Conservation (phyloP, 2,888 invertebrate species). For the Xestia rhomboidea region DNA sequence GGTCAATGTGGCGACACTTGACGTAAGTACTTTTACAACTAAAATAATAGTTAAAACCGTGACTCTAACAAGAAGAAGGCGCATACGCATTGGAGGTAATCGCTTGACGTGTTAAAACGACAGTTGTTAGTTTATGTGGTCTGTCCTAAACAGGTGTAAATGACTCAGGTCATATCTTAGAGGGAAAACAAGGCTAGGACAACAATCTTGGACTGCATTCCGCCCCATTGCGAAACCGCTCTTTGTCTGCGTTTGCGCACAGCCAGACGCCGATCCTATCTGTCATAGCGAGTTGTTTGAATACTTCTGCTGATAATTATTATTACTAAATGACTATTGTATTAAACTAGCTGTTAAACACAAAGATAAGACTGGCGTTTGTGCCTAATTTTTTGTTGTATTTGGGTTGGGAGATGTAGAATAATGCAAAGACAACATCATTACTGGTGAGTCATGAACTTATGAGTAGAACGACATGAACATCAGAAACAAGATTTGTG, state of each 20-base stretch:
- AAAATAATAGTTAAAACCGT: background rate
- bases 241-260: conserved; percentile 58
- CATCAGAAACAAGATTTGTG: background rate
- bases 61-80: background rate
- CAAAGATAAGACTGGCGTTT: conserved; percentile 3
- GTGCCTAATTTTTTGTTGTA: background rate
- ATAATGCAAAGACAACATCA: background rate
- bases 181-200: conserved; percentile 64
- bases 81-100: background rate
- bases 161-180: conserved; percentile 62
- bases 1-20: too few relatives aligned
- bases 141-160: conserved; percentile 53
- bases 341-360: conserved; percentile 3
- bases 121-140: conserved; percentile 17
- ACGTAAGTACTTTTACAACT: too few relatives aligned
- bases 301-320: conserved; percentile 63
- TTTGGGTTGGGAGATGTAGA: background rate
- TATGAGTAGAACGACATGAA: background rate
- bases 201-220: conserved; percentile 67
- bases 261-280: conserved; percentile 59
- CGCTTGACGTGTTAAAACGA: background rate
- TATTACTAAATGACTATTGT: conserved; percentile 57
- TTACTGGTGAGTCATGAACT: conserved; percentile 11
- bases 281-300: conserved; percentile 57
- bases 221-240: conserved; percentile 60